Evolutionary conservation across 2,113 vertebrate genomes (phyloP).

Genomic region (Bufo bufo): DNA sequence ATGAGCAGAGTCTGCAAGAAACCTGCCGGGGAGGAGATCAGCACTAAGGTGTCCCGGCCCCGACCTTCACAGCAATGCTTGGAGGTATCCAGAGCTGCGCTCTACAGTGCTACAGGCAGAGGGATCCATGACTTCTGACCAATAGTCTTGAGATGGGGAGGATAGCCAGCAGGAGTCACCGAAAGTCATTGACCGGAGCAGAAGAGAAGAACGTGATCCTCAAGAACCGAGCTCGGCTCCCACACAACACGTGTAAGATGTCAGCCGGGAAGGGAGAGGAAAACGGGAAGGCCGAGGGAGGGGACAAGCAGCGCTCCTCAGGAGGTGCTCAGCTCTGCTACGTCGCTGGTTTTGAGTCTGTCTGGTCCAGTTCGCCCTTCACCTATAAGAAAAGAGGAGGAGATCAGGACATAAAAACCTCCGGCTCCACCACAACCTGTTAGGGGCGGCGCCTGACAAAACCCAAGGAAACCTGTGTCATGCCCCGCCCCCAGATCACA

Average conservation of each 20-base stretch:
- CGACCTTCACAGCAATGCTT: slow-evolving; percentile 8
- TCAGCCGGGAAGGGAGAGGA: slow-evolving; percentile 57
- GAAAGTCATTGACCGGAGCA: slow-evolving; percentile 25
- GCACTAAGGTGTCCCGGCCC: not conserved
- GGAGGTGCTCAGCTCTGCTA: slow-evolving; percentile 64
- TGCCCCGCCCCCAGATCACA: no score
- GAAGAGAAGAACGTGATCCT: slow-evolving; percentile 11
- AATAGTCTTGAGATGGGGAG: not conserved
- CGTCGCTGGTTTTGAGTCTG: slow-evolving; percentile 63
- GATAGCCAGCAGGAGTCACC: not conserved
- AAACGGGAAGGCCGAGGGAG: slow-evolving; percentile 6
- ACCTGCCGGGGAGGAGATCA: not conserved
- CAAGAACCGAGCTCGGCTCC: not conserved
- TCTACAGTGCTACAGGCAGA: slow-evolving; percentile 19
- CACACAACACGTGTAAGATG: not conserved
- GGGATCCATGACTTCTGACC: not conserved
- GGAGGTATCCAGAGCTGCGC: slow-evolving; percentile 16
- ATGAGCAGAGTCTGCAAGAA: slow-evolving; percentile 8
- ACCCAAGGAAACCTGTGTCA: no score
- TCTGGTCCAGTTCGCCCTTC: slow-evolving; percentile 65
- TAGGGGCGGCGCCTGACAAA: no score
- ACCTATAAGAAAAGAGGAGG: slow-evolving; percentile 46
- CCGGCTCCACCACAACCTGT: no score
- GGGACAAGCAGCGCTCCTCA: slow-evolving; percentile 63
- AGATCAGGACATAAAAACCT: not conserved